A percentile compares a stretch with the other conserved stretches of the same genome.
phyloP scores from a whole-genome alignment of 2,113 vertebrate species.

The Bettongia penicillata region DNA sequence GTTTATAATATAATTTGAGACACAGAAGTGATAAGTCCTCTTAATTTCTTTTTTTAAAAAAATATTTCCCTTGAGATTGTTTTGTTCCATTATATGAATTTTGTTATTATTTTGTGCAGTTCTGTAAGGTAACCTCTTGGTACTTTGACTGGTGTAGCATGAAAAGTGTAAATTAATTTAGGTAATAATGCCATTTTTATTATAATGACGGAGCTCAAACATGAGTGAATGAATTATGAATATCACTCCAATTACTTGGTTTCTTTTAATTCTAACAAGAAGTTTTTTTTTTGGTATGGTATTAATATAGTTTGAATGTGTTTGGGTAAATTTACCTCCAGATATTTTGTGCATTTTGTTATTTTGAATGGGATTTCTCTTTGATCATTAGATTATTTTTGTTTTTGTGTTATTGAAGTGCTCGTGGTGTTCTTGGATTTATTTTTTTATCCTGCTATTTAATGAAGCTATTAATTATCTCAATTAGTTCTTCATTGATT shows the following conservation, averaged over 20 bases:
- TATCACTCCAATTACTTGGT: background rate
- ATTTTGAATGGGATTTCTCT: background rate
- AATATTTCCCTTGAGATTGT: background rate
- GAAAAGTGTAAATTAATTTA: background rate
- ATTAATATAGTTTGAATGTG: background rate
- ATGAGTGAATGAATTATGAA: background rate
- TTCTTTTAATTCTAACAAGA: background rate
- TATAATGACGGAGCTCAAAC: background rate
- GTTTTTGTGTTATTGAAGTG: background rate
- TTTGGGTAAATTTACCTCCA: background rate
- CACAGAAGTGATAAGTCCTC: background rate
- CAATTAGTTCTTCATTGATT: background rate
- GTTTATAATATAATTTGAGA: background rate
- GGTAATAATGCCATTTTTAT: background rate
- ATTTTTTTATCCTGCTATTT: background rate
- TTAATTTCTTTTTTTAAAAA: background rate
- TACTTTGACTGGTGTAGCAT: background rate
- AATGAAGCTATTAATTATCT: background rate
- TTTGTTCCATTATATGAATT: background rate
- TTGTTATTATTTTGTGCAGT: background rate
- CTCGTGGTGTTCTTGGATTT: background rate
- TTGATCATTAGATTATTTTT: background rate
- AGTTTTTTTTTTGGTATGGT: background rate
- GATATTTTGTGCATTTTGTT: background rate
- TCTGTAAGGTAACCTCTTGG: background rate